Conservation (phyloP, 2,113 vertebrate species). For the Phrynosoma blainvillii region DNA sequence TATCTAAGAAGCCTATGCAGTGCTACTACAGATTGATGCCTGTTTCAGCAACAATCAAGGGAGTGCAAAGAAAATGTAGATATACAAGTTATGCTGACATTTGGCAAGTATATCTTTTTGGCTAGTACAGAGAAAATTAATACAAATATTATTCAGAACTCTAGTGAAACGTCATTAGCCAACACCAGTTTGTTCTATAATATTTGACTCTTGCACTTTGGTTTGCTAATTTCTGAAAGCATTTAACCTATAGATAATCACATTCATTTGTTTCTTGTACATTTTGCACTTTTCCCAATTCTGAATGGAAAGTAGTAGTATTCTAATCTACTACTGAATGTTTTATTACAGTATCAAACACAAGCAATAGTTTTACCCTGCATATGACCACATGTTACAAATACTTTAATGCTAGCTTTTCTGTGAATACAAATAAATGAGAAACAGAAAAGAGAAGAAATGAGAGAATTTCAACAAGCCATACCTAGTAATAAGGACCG, state of each 20-base stretch:
- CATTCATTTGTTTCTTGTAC: conserved; percentile 27
- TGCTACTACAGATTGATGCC: background rate
- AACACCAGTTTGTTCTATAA: conserved; percentile 27
- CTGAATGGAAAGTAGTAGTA: conserved; percentile 17
- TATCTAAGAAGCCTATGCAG: background rate
- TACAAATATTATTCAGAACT: background rate
- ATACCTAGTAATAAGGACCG: conserved; percentile 98
- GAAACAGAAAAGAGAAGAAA: conserved; percentile 73
- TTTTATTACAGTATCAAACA: conserved; percentile 44
- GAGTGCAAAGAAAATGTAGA: background rate
- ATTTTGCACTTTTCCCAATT: conserved; percentile 34
- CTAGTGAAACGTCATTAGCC: conserved; percentile 24
- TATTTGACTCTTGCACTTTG: conserved; percentile 17
- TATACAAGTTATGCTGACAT: background rate
- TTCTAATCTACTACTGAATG: conserved; percentile 43
- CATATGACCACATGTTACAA: conserved; percentile 32
- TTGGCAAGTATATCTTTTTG: background rate
- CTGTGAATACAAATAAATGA: conserved; percentile 58
- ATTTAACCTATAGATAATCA: conserved; percentile 21
- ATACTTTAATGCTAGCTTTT: conserved; percentile 42
- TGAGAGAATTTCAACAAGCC: conserved; percentile 79
- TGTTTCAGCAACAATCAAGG: background rate
- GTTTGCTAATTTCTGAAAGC: conserved; percentile 28
- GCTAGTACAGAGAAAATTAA: background rate
- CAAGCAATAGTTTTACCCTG: conserved; percentile 52